Base-by-base conservation (phyloP, 1,140 invertebrate genomes). In the Drosophila grimshawi region DNA sequence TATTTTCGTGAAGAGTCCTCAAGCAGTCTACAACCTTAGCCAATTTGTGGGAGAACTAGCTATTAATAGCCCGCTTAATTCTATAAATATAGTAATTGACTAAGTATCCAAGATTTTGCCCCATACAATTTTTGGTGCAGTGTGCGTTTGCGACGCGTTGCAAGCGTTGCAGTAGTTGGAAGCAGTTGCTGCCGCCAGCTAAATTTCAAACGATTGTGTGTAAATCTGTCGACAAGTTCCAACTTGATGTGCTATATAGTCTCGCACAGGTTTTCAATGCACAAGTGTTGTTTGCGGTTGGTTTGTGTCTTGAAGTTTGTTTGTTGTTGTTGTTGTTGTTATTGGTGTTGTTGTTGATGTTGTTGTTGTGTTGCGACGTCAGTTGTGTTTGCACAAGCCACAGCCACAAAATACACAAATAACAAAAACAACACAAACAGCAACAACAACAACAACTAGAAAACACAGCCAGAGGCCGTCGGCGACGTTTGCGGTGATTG, bases 311-410 rank as follows among this genome's bases (percentile, higher is more conserved):
- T 29, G 59, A 52, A 60, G 64, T 81, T 61, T 81, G 69, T 78
- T 32, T 55, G 10, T 68, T 76, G 61, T 30, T 57, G 52, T 39
- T 53, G 11, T 5, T 49, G 29, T 49, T 37, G 62, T 27, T 61
- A 52, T 64, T 55, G 63, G 72, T 76, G 60, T 79, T 55, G 80
- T 41, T 66, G 62, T 80, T 77, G 62, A 19, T 19, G 19, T 19
- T 80, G 77, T 74, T 57, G 69, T 57, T 70, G 52, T 67, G 78
- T 72, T 60, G 70, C 41, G 45, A 55, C 39, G 45, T 66, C 33
- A 51, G 67, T 80, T 63, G 6, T 86, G 81, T 86, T 86, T 86
- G 82, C 79, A 82, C 80, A 78, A 86, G 82, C 81, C 75, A 63
- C 78, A 65, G 62, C 3, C 30, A 39, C 7, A 41, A 41, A 41